A percentile compares a stretch with the other conserved stretches of the same genome.
Evolutionary conservation across 1,140 invertebrate species (phyloP).

Genomic region (Adoxophyes honmai): DNA sequence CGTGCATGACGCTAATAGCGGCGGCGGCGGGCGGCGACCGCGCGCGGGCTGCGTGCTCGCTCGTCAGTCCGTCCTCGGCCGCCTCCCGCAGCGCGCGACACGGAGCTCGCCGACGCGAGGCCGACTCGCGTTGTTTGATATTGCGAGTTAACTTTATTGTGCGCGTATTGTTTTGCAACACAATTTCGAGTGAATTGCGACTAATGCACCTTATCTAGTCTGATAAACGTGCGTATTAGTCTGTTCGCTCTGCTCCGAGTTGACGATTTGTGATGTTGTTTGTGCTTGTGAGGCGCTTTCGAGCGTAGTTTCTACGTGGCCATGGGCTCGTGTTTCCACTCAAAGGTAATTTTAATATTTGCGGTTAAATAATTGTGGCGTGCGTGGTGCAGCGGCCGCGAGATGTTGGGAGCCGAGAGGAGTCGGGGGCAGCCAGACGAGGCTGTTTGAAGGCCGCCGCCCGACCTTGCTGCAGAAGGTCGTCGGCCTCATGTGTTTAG

Average conservation of each 20-base stretch:
- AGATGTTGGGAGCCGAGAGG: conserved; percentile 35
- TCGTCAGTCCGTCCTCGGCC: conserved; percentile 42
- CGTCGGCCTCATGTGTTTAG: conserved; percentile 62
- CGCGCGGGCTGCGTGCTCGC: conserved; percentile 30
- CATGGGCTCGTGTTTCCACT: conserved; percentile 60
- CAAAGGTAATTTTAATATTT: conserved; percentile 59
- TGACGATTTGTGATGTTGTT: conserved; percentile 44
- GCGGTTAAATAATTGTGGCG: conserved; percentile 40
- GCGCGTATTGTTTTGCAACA: conserved; percentile 21
- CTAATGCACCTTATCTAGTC: conserved; percentile 59
- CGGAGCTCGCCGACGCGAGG: conserved; percentile 64
- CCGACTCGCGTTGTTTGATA: conserved; percentile 35
- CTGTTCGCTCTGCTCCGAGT: conserved; percentile 35
- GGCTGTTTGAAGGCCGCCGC: conserved; percentile 71
- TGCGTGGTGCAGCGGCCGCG: conserved; percentile 43
- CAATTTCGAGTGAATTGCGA: conserved; percentile 34
- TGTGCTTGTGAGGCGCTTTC: conserved; percentile 41
- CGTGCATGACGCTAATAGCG: conserved; percentile 61
- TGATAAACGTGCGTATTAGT: conserved; percentile 67
- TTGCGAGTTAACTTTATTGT: not conserved
- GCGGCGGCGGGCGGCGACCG: conserved; percentile 24
- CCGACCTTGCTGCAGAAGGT: conserved; percentile 71
- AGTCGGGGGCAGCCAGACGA: conserved; percentile 57
- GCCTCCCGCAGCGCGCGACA: conserved; percentile 45
- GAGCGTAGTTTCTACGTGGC: conserved; percentile 52